A percentile compares a stretch with the other conserved stretches of the same genome.
Evolutionary conservation across 2,888 invertebrate genomes (phyloP).

Genomic region (Drosophila anomalata): DNA sequence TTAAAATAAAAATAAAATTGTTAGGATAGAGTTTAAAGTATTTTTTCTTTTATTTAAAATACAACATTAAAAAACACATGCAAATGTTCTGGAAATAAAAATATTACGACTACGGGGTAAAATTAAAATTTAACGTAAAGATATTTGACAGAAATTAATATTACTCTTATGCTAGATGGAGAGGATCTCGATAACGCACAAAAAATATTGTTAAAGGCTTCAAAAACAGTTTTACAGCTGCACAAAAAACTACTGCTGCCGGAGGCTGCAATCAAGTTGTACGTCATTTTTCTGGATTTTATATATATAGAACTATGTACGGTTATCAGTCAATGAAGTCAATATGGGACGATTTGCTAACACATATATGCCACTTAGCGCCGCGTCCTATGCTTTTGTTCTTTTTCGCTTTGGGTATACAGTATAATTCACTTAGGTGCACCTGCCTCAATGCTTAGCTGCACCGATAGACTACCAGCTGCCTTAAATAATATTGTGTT

Average conservation of each 20-base stretch:
- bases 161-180: constrained; percentile 45
- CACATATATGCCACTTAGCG: constrained; percentile 41
- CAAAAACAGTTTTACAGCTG: constrained; percentile 51
- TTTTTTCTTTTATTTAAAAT: constrained; percentile 62
- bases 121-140: constrained; percentile 33
- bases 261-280: constrained; percentile 51
- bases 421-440: constrained; percentile 1
- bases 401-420: constrained; percentile 46
- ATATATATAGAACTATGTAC: constrained; percentile 43
- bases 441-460: constrained; percentile 12
- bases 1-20: constrained; percentile 28
- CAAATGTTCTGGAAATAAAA: constrained; percentile 41
- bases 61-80: constrained; percentile 60
- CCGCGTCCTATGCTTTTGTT: constrained; percentile 53
- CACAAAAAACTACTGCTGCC: constrained; percentile 39
- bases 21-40: constrained; percentile 55
- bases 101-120: constrained; percentile 42
- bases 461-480: too few species aligned
- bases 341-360: constrained; percentile 64
- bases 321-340: constrained; percentile 75
- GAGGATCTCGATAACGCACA: constrained; percentile 37
- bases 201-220: constrained; percentile 37
- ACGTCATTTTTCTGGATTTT: constrained; percentile 41
- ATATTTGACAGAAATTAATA: constrained; percentile 23
- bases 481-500: too few species aligned